A percentile compares a stretch with the other conserved stretches of the same genome.
phyloP scores from a whole-genome alignment of 1,140 invertebrate species.

The Achatina immaculata region DNA sequence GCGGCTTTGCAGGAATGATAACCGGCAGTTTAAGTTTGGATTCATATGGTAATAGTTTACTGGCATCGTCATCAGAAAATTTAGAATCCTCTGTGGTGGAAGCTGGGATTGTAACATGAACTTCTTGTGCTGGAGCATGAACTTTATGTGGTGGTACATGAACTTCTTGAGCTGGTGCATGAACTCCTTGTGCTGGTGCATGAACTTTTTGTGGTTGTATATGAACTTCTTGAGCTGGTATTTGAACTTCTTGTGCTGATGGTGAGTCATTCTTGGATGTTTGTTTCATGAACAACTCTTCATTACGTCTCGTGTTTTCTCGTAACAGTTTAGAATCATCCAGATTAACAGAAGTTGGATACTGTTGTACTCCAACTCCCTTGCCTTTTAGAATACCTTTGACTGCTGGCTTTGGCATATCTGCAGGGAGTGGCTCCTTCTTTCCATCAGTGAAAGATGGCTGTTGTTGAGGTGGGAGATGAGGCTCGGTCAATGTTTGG shows the following conservation, averaged over 20 bases:
- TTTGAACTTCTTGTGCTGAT: not conserved
- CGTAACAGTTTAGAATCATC: constrained; percentile 62
- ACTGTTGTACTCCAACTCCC: constrained; percentile 35
- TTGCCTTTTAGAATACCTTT: constrained; percentile 61
- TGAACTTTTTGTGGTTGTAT: too few relatives aligned
- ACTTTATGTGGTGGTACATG: too few relatives aligned
- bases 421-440: constrained; percentile 42
- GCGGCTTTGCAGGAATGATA: constrained; percentile 81
- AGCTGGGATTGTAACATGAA: not conserved
- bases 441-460: not conserved
- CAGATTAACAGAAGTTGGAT: constrained; percentile 41
- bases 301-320: constrained; percentile 63
- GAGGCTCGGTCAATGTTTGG: constrained; percentile 8
- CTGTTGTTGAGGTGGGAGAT: constrained; percentile 2
- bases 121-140: too few relatives aligned
- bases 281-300: constrained; percentile 39
- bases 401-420: constrained; percentile 27
- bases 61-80: not conserved
- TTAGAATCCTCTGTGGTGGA: not conserved
- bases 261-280: not conserved
- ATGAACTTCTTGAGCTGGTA: not conserved
- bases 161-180: too few relatives aligned
- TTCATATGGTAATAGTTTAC: constrained; percentile 52
- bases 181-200: too few relatives aligned
- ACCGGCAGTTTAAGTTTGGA: constrained; percentile 82